Percentiles rank a stretch among this genome's conserved stretches.
phyloP scores from a whole-genome alignment of 2,113 vertebrate genomes.

The Paradisaea rubra region DNA sequence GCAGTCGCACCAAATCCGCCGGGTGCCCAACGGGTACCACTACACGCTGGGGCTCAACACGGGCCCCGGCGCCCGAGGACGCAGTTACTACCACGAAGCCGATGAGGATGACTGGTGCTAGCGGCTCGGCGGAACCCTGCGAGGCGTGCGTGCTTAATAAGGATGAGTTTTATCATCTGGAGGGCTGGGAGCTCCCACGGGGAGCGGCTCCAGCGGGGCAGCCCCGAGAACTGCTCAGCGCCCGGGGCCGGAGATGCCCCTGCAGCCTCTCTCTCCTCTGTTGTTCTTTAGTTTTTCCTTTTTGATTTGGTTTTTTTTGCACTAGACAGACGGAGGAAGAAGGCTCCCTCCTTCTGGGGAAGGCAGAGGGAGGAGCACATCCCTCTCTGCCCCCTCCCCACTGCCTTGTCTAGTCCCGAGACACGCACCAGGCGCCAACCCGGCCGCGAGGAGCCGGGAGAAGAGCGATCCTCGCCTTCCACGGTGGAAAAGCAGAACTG shows the following conservation, averaged over 20 bases:
- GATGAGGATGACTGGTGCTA: conserved; percentile 95
- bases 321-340: not conserved
- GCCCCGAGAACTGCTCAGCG: conserved; percentile 2
- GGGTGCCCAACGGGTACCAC: conserved; percentile 88
- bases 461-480: not conserved
- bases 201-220: not conserved
- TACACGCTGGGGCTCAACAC: conserved; percentile 77
- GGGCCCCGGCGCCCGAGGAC: conserved; percentile 67
- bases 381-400: not conserved
- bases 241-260: not conserved
- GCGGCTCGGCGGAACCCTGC: conserved; percentile 64
- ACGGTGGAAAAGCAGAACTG: not conserved
- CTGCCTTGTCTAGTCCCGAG: not conserved
- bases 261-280: conserved; percentile 8
- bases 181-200: conserved; percentile 39
- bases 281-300: not conserved
- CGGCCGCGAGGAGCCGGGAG: not conserved
- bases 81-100: conserved; percentile 82
- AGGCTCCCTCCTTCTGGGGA: not conserved
- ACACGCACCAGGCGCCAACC: not conserved
- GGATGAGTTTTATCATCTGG: conserved; percentile 96
- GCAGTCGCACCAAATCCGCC: conserved; percentile 80
- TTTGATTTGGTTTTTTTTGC: not conserved
- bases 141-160: conserved; percentile 17
- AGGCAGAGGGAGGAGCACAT: not conserved